A percentile compares a stretch with the other conserved stretches of the same genome.
Evolutionary conservation across 2,888 invertebrate genomes (phyloP).

Genomic region (Protodeltote pygarga): DNA sequence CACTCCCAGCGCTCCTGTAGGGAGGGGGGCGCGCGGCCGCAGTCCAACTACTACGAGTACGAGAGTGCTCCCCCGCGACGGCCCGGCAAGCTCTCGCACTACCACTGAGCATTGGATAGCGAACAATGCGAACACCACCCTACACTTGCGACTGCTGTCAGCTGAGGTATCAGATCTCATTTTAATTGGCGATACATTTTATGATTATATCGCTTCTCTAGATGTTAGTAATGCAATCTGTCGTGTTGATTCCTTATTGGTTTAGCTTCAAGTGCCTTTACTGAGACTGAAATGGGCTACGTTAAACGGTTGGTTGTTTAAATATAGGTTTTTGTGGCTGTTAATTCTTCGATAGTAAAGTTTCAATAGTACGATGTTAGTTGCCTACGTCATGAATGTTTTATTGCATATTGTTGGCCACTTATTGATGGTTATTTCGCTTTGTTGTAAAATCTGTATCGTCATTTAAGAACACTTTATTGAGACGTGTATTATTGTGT

Average conservation of each 20-base stretch:
- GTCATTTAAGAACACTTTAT: too few relatives aligned
- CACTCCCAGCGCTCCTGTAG: conserved; percentile 89
- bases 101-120: conserved; percentile 72
- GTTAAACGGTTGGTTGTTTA: conserved; percentile 1
- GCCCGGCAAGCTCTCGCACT: conserved; percentile 83
- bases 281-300: conserved; percentile 23
- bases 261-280: conserved; percentile 40
- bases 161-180: conserved; percentile 48
- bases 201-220: conserved; percentile 36
- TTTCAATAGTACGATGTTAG: conserved; percentile 4
- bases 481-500: too few relatives aligned
- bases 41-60: conserved; percentile 95
- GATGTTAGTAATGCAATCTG: conserved; percentile 40
- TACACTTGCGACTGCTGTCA: conserved; percentile 7
- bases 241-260: conserved; percentile 35
- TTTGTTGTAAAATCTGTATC: too few relatives aligned
- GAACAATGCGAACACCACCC: conserved; percentile 12
- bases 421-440: conserved; percentile 2
- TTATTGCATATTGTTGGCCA: neutral
- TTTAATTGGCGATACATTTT: conserved; percentile 46
- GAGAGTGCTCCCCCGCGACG: conserved; percentile 89
- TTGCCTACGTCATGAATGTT: conserved; percentile 4
- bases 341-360: neutral
- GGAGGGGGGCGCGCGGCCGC: conserved; percentile 88
- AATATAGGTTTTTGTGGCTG: conserved; percentile 3